Conservation (phyloP, 1,140 invertebrate genomes). For the Leptinotarsa undecemlineata region DNA sequence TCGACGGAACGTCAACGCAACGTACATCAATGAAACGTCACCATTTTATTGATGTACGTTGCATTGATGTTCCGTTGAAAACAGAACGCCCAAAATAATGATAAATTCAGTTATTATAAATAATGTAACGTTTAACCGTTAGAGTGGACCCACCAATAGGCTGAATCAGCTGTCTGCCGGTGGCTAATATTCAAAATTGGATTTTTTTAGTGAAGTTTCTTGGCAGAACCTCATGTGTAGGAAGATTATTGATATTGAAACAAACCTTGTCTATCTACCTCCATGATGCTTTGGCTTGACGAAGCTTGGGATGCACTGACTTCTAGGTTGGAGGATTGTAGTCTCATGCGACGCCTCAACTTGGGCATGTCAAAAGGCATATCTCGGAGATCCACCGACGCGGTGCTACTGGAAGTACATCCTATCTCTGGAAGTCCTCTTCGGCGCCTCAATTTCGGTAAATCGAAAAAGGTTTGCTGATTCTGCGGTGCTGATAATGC, state of each 20-base stretch:
- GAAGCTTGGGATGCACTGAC: slow-evolving; percentile 75
- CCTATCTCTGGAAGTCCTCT: slow-evolving; percentile 64
- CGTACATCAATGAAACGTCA: too few relatives aligned
- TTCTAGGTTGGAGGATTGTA: slow-evolving; percentile 60
- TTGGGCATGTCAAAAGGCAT: slow-evolving; percentile 90
- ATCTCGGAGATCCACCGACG: slow-evolving; percentile 74
- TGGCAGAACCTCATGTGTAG: too few relatives aligned
- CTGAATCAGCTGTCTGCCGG: too few relatives aligned
- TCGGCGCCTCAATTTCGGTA: slow-evolving; percentile 80
- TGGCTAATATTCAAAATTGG: too few relatives aligned
- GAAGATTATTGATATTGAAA: slow-evolving; percentile 3
- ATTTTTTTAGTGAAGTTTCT: too few relatives aligned
- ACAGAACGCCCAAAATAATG: too few relatives aligned
- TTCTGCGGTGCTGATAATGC: slow-evolving; percentile 47
- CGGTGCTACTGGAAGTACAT: slow-evolving; percentile 71
- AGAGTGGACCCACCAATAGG: too few relatives aligned
- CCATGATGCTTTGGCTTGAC: slow-evolving; percentile 75
- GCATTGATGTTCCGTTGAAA: too few relatives aligned
- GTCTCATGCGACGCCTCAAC: slow-evolving; percentile 70
- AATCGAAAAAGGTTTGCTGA: slow-evolving; percentile 67
- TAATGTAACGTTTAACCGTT: too few relatives aligned
- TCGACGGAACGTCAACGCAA: too few relatives aligned
- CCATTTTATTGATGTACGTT: too few relatives aligned
- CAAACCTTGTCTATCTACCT: slow-evolving; percentile 63
- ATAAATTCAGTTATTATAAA: too few relatives aligned